These are phyloP conservation scores for Cheilinus undulatus DNA, from an alignment of 2,113 vertebrate species.

Conservation along the genomic window DNA sequence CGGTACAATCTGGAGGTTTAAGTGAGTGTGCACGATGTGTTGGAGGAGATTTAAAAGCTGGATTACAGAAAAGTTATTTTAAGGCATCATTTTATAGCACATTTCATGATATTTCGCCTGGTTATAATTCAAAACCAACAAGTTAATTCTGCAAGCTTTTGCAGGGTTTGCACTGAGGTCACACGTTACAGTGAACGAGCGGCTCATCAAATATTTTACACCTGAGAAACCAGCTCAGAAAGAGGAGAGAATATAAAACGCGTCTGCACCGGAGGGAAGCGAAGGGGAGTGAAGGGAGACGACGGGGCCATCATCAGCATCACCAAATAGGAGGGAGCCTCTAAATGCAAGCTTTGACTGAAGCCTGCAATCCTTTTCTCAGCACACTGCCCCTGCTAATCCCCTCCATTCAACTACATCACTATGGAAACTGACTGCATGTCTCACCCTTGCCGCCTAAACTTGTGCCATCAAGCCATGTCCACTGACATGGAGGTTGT, in stretches of 20 bases:
- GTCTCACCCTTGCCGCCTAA: slow-evolving; percentile 75
- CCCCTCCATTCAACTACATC: slow-evolving; percentile 80
- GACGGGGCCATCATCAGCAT: slow-evolving; percentile 56
- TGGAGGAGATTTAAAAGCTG: neutral
- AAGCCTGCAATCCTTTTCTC: slow-evolving; percentile 75
- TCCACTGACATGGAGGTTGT: slow-evolving; percentile 66
- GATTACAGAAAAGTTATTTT: neutral
- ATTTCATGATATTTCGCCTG: neutral
- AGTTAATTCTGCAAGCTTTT: neutral
- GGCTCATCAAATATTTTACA: slow-evolving; percentile 28
- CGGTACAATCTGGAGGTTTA: neutral
- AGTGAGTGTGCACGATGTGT: neutral
- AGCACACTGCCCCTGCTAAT: slow-evolving; percentile 78
- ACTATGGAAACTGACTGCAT: slow-evolving; percentile 86
- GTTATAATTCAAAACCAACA: neutral
- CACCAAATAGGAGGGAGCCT: slow-evolving; percentile 54
- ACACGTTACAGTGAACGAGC: neutral
- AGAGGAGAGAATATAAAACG: slow-evolving; percentile 8
- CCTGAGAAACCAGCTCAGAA: slow-evolving; percentile 18
- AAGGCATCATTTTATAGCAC: neutral
- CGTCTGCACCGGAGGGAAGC: slow-evolving; percentile 9
- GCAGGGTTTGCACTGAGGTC: neutral
- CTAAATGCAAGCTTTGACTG: slow-evolving; percentile 75
- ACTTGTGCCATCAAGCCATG: slow-evolving; percentile 74
- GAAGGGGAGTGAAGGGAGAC: slow-evolving; percentile 22